phyloP scores from a whole-genome alignment of 2,113 vertebrate species.

The Narcine bancroftii region DNA sequence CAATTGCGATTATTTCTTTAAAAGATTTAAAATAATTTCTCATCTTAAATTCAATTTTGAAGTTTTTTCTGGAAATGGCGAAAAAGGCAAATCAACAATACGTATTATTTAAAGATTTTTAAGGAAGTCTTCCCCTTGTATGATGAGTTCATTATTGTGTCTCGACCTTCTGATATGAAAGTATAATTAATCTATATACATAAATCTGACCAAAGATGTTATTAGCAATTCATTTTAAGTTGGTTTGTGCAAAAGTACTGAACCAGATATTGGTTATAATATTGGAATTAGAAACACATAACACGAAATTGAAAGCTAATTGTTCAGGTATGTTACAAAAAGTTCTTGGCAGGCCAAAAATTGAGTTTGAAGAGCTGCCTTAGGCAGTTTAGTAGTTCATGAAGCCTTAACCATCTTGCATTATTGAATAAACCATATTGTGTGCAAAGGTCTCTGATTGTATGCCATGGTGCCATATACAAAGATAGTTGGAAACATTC shows the following conservation, averaged over 20 bases:
- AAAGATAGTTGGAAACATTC: too few relatives aligned
- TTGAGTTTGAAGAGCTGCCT: too few relatives aligned
- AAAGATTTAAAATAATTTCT: too few relatives aligned
- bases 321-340: too few relatives aligned
- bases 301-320: too few relatives aligned
- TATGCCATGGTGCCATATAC: too few relatives aligned
- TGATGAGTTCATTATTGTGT: neutral
- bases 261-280: neutral
- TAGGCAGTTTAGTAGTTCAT: too few relatives aligned
- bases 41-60: too few relatives aligned
- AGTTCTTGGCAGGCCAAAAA: too few relatives aligned
- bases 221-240: neutral
- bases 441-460: too few relatives aligned
- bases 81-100: neutral
- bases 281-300: neutral
- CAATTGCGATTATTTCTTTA: neutral
- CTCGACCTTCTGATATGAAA: neutral
- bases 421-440: too few relatives aligned
- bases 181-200: neutral
- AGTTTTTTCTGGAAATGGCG: neutral
- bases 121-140: neutral
- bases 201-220: neutral
- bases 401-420: too few relatives aligned
- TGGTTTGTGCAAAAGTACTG: neutral
- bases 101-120: neutral